Percentiles rank a stretch among this genome's conserved stretches.
These are phyloP conservation scores for Gasterosteus aculeatus DNA, from an alignment of 2,113 vertebrate species.

Conservation along the genomic window DNA sequence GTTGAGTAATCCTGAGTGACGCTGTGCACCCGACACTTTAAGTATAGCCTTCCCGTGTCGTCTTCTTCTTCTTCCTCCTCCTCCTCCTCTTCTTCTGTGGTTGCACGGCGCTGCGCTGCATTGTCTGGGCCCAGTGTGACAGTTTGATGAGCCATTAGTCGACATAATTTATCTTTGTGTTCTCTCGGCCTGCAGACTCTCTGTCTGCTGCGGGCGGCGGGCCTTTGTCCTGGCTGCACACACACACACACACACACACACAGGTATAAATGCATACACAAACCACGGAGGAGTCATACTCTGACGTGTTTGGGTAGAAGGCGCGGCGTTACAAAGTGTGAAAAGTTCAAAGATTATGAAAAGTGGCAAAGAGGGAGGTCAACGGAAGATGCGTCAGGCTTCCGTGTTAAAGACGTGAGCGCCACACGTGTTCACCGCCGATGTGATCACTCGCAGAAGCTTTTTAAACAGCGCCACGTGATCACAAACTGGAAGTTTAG, in stretches of 20 bases:
- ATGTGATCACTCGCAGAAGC: too few relatives aligned
- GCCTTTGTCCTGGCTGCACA: constrained; percentile 49
- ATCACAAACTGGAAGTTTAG: neutral
- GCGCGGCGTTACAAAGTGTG: neutral
- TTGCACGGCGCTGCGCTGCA: constrained; percentile 39
- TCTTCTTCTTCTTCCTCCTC: neutral
- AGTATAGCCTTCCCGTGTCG: constrained; percentile 45
- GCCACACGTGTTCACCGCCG: too few relatives aligned
- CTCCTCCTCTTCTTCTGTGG: constrained; percentile 38
- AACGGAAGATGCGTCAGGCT: neutral
- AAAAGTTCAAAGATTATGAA: neutral
- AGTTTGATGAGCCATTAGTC: constrained; percentile 74
- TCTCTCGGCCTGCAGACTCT: constrained; percentile 59
- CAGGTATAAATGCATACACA: neutral
- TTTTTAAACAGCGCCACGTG: too few relatives aligned
- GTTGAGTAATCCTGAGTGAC: constrained; percentile 59
- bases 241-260: neutral
- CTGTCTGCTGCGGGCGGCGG: constrained; percentile 54
- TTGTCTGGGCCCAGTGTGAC: constrained; percentile 59
- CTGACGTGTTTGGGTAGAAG: constrained; percentile 3
- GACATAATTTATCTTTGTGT: constrained; percentile 66
- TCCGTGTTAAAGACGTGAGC: too few relatives aligned
- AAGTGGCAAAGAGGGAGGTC: neutral
- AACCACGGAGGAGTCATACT: constrained; percentile 15
- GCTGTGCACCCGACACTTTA: constrained; percentile 49